A percentile compares a stretch with the other conserved stretches of the same genome.
Evolutionary conservation across 2,797 vertebrate species (phyloP).

Genomic region (Pempheris klunzingeri): DNA sequence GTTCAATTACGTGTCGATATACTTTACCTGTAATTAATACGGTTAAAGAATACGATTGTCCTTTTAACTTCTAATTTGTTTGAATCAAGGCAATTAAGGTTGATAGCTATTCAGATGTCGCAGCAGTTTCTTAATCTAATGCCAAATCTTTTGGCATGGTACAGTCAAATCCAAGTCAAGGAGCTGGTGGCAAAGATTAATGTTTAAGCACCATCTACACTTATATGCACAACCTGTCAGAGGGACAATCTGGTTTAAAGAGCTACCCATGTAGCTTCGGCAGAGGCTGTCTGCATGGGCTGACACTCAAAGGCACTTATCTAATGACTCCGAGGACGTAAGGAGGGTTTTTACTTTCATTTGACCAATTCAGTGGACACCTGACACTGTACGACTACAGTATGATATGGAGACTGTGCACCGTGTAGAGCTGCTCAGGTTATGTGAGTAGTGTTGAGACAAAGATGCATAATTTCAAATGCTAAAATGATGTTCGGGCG

Average conservation of each 20-base stretch:
- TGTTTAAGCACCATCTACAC: slow-evolving; percentile 2
- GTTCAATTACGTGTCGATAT: not conserved
- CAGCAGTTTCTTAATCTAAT: not conserved
- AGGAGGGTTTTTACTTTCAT: slow-evolving; percentile 72
- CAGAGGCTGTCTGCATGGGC: slow-evolving; percentile 22
- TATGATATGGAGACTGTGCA: slow-evolving; percentile 42
- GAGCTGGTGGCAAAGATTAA: slow-evolving; percentile 5
- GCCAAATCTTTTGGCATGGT: not conserved
- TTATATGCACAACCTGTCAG: slow-evolving; percentile 14
- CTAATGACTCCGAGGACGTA: slow-evolving; percentile 48
- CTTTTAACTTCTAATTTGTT: not conserved
- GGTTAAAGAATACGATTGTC: not conserved
- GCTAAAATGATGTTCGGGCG: slow-evolving; percentile 7
- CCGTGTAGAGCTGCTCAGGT: slow-evolving; percentile 25
- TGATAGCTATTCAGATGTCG: not conserved
- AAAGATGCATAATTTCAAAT: slow-evolving; percentile 31
- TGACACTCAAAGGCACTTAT: slow-evolving; percentile 37
- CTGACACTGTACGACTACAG: slow-evolving; percentile 45
- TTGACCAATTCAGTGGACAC: slow-evolving; percentile 64
- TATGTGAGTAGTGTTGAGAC: slow-evolving; percentile 29
- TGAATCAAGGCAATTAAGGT: not conserved
- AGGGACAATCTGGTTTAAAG: slow-evolving; percentile 28
- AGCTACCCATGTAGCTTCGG: slow-evolving; percentile 23
- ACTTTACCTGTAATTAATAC: not conserved
- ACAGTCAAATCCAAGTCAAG: slow-evolving; percentile 15